Evolutionary conservation across 2,888 invertebrate genomes (phyloP).

Genomic region (Parochlus steinenii): DNA sequence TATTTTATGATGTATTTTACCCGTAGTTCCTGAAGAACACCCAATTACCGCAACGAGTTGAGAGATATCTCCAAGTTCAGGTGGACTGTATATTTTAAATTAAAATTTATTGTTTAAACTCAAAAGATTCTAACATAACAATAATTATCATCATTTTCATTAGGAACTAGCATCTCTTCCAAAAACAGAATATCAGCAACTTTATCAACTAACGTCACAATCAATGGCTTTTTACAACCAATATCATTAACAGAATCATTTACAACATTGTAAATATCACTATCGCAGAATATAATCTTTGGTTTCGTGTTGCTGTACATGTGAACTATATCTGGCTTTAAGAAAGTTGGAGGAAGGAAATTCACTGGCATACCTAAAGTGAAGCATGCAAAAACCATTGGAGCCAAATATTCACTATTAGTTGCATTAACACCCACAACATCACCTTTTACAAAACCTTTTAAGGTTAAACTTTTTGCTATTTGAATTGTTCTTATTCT

Average conservation of each 20-base stretch:
- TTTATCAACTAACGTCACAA: too few species aligned
- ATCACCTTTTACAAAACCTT: constrained; percentile 17
- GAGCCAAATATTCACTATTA: constrained; percentile 20
- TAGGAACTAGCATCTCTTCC: too few species aligned
- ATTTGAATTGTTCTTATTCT: constrained; percentile 15
- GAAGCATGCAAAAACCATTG: constrained; percentile 20
- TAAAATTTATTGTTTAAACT: too few species aligned
- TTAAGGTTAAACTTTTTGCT: constrained; percentile 16
- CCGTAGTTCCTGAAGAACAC: constrained; percentile 10
- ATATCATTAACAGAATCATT: constrained; percentile 3
- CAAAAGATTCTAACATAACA: too few species aligned
- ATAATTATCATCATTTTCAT: too few species aligned
- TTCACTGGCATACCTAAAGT: constrained; percentile 22
- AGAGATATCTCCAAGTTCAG: background rate
- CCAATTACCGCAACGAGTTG: constrained; percentile 1
- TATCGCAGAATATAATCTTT: constrained; percentile 9
- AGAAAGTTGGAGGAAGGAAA: constrained; percentile 20
- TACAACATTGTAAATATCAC: background rate
- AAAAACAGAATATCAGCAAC: too few species aligned
- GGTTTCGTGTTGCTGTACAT: constrained; percentile 8
- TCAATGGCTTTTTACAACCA: too few species aligned
- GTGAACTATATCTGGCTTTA: constrained; percentile 11
- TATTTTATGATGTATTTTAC: too few species aligned
- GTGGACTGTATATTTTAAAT: too few species aligned
- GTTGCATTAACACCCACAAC: constrained; percentile 20